Evolutionary conservation across 2,888 invertebrate species (phyloP), one percentile per base, ranked within the genome.

Genomic region (Rotaria magnacalcarata): DNA sequence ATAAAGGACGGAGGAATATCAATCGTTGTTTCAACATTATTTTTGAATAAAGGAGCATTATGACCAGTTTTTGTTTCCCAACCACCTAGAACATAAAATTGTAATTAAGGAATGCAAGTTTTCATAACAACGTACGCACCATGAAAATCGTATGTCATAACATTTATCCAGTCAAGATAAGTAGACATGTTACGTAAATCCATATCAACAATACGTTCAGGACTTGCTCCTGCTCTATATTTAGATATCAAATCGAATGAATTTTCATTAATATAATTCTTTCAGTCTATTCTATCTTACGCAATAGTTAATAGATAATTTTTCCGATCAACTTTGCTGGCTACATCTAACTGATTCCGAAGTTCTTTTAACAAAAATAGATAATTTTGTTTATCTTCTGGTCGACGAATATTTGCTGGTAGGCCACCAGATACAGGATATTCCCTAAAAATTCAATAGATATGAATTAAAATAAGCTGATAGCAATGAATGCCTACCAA

Each of bases 81-180:
- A 47, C 80, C 24, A 80, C 80, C 80, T 80, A 14, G 10, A 47
- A 24, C 7, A 16, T 67, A 34, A 67, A 19, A 4, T 4, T 7
- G 19, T 16, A 7, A 5, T 4, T 67, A 19, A 19, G 11, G 5
- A 67, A 14, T 16, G 16, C 34, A 34, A 19, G 11, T 16, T 34
- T 34, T 27, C 27, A n/a, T 4, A 60, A 1, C 11, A 24, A 43
- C 21, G 47, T 10, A 50, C 50, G 50, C 50, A 80, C 80, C 80
- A 80, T 80, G 80, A 80, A 80, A 80, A 80, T 80, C 80, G 14
- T 80, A 80, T 10, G 80, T n/a, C 80, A 80, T 80, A 4, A 80
- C 47, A 80, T 80, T 80, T 0, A 80, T 47, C 80, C 80, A 80
- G n/a, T 80, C 47, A 11, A 80, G 80, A 80, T 47, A 80, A 0